Evolutionary conservation across 2,113 vertebrate genomes (phyloP), one percentile per base, ranked within the genome.

Genomic region (Poeciliopsis occidentalis): DNA sequence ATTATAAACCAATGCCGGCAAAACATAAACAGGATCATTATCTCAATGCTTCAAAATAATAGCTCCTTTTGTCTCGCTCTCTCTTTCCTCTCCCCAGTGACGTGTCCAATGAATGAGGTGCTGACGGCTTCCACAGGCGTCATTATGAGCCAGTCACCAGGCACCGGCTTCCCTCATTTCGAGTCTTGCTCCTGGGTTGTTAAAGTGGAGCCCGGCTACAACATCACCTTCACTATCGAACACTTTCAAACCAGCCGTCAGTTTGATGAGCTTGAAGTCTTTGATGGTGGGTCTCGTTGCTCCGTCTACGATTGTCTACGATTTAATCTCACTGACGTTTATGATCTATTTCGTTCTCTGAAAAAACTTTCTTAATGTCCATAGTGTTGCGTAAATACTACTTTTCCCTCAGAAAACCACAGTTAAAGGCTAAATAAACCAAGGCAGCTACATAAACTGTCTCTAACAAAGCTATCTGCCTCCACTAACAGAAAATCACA

Each of bases 141-240:
- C 76, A 98, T 99, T 92, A 94, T 99, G 78, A 99, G 98, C 88
- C 98, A 98, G 92, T 96, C 96, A 41, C 96, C 95, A 64, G 95
- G 96, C 24, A 97, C 90, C 0, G 97, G 94, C n/a, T 98, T 97
- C 75, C 97, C 97, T 0, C 97, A 98, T 76, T 99, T 99, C 41
- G 98, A 98, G 92, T 97, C 97, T 30, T 99, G 98, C 73, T 98
- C 98, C 13, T 99, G 98, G 98, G 93, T 98, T 78, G 95, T 99
- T 73, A 96, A 95, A 83, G 95, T 97, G 0, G 97, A 98, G 64
- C 94, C 96, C 0, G 95, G 95, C 0, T 98, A 96, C 79, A 99
- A 99, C 90, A 94, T 99, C 90, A 95, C 98, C 63, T 94, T 99
- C 82, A 97, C 95, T 0, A 95, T 99, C 0, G 97, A 99, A 74